Base-by-base conservation (phyloP, 2,797 vertebrate genomes). In the Micropoecilia bifurca region DNA sequence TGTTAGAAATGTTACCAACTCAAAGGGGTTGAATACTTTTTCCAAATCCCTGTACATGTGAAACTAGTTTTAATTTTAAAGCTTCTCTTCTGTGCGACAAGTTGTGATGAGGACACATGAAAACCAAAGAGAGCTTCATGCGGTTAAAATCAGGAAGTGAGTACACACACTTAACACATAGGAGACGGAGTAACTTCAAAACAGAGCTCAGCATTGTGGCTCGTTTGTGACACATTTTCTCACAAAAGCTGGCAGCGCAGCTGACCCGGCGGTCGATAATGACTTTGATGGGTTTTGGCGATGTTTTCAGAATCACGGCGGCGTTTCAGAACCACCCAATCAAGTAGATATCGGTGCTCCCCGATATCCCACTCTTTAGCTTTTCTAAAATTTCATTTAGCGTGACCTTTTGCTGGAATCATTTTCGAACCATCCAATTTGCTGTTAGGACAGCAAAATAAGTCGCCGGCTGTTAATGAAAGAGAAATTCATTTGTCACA, bases 401-500 rank as follows among this genome's bases (percentile, higher is more conserved):
- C n/a, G 16, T 73, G 39, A 77, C 69, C 46, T 83, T 83, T 69
- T 41, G 6, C 79, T 69, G 77, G 53, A 61, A 33, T 48, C 20
- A 79, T 85, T 78, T 79, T 71, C 14, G 55, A 80, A 80, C 75
- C 45, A 81, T 80, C 59, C 66, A 50, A 63, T 77, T 78, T 66
- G 69, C 82, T 20, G 68, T 85, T 76, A 73, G 22, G 36, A 74
- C 22, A 45, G 59, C 22, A 46, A 85, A 83, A 77, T 81, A 30
- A 79, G 73, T 85, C 45, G 71, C 30, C 76, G 25, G 13, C 63
- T 72, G 39, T 80, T 81, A 78, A 83, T 82, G 39, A 81, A 84
- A 85, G 81, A 75, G 48, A 76, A 77, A 86, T 84, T 12, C 0
- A 81, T 85, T 85, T 85, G 74, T 82, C 83, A 76, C 55, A 71